Evolutionary conservation across 1,140 invertebrate species (phyloP), one percentile per base, ranked within the genome.

Genomic region (Polyergus mexicanus): DNA sequence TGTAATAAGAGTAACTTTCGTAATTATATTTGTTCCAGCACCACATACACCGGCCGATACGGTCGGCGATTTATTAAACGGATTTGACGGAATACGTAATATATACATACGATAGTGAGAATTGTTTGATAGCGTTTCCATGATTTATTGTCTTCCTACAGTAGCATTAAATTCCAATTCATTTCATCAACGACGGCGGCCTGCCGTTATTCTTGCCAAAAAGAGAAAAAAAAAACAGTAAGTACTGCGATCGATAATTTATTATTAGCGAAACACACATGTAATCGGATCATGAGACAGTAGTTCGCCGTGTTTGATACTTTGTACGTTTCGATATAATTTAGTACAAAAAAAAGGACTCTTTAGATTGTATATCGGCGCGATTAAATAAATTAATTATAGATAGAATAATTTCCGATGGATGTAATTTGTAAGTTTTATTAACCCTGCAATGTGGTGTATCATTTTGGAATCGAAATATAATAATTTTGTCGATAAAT

Each of bases 81-180:
- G 89, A 89, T 84, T 89, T 89, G 78, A 85, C 28, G 69, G 89
- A 78, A 77, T 89, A 90, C 56, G 86, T 89, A 84, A 72, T 84
- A 47, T 25, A 68, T 56, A 54, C 5, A 72, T 10, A 71, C 16
- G 54, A 58, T 44, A 83, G 35, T 16, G 35, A 71, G 38, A 72
- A 86, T 88, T 86, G 76, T 86, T 85, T 88, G 47, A 91, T 87
- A 88, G 84, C 83, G 88, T 93, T 93, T 81, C 16, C 87, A 92
- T 92, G 88, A 91, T 93, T 94, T 93, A 89, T 74, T 86, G 93
- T 94, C 93, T 94, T 94, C 93, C 93, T 92, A 85, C 32, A 32
- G 83, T 92, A 90, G 80, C 68, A 11, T 83, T 84, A 89, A 91
- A 90, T 92, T 92, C 51, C 83, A 76, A 91, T 91, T 93, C 91